Evolutionary conservation across 2,113 vertebrate species (phyloP), one percentile per base, ranked within the genome.

Genomic region (Mastomys coucha): DNA sequence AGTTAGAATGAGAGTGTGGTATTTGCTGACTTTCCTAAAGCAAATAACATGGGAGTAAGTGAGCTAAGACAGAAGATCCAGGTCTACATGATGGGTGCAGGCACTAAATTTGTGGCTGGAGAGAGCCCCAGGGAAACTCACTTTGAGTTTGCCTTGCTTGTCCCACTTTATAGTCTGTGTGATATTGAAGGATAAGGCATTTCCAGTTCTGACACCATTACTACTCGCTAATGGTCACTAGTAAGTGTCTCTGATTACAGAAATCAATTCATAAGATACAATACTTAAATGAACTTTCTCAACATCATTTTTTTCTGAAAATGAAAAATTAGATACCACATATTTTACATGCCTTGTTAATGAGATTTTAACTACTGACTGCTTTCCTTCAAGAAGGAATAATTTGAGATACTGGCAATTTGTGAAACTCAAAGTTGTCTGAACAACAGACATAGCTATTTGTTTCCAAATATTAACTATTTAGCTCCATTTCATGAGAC

Each of bases 241-340:
- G 70, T 97, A 97, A 97, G 80, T 91, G 90, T 90, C 90, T 84
- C 63, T 97, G 95, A 97, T 98, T 96, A 97, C 96, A 69, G 78
- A 97, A 98, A 98, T 97, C 42, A 84, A 97, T 96, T 96, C 86
- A 97, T 75, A 98, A 97, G 82, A 98, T 97, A 97, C 72, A 20
- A 36, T 96, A 78, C n/a, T 98, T 98, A 96, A 97, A 95, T 95
- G 91, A 98, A 76, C 33, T n/a, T 97, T 9, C 84, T 98, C 78
- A 76, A 51, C 42, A 95, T 75, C 91, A 90, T 45, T 96, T 97
- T 76, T 97, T 95, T 96, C 93, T 95, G 93, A 98, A 98, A 96
- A 88, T 95, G 70, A 96, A 97, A 85, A 93, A 96, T 96, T 97
- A 92, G 92, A 82, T 69, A 65, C 26, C 82, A 97, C 89, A 58